Evolutionary conservation across 2,888 invertebrate genomes (phyloP).

Genomic region (Leptopilina myrica): DNA sequence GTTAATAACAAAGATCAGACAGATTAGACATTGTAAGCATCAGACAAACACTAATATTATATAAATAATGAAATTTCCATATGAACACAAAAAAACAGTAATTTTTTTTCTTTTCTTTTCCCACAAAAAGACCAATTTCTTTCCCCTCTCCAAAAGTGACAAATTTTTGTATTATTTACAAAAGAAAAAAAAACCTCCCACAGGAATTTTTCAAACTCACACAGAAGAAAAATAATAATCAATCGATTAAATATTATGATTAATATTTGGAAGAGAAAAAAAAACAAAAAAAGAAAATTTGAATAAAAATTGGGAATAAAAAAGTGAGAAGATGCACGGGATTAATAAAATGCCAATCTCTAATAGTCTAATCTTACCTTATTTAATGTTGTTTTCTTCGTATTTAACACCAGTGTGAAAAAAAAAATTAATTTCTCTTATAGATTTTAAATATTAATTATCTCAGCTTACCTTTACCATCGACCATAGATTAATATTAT

Average conservation of each 20-base stretch:
- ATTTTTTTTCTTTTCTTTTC: neutral
- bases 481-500: constrained; percentile 17
- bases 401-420: constrained; percentile 24
- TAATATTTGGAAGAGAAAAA: neutral
- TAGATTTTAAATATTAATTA: constrained; percentile 19
- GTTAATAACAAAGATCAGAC: constrained; percentile 37
- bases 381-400: constrained; percentile 28
- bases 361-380: constrained; percentile 40
- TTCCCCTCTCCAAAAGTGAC: neutral
- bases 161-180: constrained; percentile 23
- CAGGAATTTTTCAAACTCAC: neutral
- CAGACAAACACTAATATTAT: neutral
- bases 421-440: neutral
- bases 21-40: constrained; percentile 41
- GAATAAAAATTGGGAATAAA: neutral
- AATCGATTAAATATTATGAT: no score
- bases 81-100: neutral
- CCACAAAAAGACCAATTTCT: neutral
- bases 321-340: constrained; percentile 32
- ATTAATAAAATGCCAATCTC: constrained; percentile 38
- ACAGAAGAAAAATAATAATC: constrained; percentile 3
- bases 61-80: neutral
- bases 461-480: constrained; percentile 31
- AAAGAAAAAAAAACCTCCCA: neutral
- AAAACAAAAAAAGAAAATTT: neutral